Conservation (phyloP, 2,797 vertebrate genomes). For the Muscicapa striata region DNA sequence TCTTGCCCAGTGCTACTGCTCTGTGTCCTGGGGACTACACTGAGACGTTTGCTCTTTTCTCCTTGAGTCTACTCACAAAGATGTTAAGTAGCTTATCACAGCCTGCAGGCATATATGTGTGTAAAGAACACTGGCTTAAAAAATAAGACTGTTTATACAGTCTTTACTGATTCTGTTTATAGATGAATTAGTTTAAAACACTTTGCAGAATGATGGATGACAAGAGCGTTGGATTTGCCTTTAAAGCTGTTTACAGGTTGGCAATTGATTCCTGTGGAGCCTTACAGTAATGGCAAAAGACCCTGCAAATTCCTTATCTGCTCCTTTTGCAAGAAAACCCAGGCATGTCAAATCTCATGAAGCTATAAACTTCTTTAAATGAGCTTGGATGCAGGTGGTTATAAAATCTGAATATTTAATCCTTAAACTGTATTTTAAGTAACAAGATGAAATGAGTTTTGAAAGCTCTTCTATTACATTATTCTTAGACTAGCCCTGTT, state of each 20-base stretch:
- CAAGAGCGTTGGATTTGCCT: not conserved
- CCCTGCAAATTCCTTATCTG: not conserved
- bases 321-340: not conserved
- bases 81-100: not conserved
- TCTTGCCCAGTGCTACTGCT: not conserved
- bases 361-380: not conserved
- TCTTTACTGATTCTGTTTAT: not conserved
- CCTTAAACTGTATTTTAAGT: not conserved
- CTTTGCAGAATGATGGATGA: not conserved
- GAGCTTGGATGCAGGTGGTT: not conserved
- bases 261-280: not conserved
- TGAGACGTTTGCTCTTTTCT: not conserved
- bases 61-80: not conserved
- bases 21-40: not conserved
- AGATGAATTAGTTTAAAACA: not conserved
- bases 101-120: not conserved
- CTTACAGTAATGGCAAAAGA: not conserved
- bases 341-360: not conserved
- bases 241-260: not conserved
- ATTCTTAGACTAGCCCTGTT: not conserved
- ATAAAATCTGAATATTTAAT: not conserved
- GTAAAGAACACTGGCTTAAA: not conserved
- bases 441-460: not conserved
- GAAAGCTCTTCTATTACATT: not conserved
- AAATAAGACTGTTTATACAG: not conserved